Conservation (phyloP, 2,888 invertebrate species). For the Chironomus tentans region DNA sequence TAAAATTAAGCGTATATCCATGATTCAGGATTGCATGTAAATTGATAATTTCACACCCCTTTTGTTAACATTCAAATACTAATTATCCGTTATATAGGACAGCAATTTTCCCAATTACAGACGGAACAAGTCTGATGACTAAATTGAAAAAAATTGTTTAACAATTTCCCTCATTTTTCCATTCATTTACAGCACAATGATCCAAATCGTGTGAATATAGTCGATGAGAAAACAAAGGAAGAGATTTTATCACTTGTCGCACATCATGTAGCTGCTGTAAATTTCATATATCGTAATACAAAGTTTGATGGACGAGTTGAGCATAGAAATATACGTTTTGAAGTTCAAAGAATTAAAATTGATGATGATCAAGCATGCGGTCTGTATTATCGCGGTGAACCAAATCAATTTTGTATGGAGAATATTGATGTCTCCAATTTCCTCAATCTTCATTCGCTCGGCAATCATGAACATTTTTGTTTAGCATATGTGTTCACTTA, state of each 20-base stretch:
- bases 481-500: conserved; percentile 99
- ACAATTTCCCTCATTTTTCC: too few relatives aligned
- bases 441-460: conserved; percentile 91
- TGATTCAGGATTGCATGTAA: too few relatives aligned
- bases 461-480: conserved; percentile 97
- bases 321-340: conserved; percentile 92
- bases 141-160: conserved; percentile 28
- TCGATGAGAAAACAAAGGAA: conserved; percentile 84
- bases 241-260: conserved; percentile 96
- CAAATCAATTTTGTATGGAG: conserved; percentile 85
- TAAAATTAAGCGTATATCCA: too few relatives aligned
- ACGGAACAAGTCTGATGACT: too few relatives aligned
- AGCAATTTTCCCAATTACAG: too few relatives aligned
- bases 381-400: conserved; percentile 52
- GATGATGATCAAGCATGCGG: conserved; percentile 80
- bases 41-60: too few relatives aligned
- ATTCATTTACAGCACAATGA: conserved; percentile 54
- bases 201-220: conserved; percentile 55
- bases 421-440: conserved; percentile 99
- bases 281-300: conserved; percentile 92
- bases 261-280: conserved; percentile 96
- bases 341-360: conserved; percentile 66
- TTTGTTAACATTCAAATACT: too few relatives aligned
- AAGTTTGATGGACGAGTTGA: conserved; percentile 84
- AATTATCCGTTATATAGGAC: too few relatives aligned